Percentiles rank a stretch among this genome's conserved stretches.
phyloP scores from a whole-genome alignment of 2,113 vertebrate species.

The Porphyrio hochstetteri region DNA sequence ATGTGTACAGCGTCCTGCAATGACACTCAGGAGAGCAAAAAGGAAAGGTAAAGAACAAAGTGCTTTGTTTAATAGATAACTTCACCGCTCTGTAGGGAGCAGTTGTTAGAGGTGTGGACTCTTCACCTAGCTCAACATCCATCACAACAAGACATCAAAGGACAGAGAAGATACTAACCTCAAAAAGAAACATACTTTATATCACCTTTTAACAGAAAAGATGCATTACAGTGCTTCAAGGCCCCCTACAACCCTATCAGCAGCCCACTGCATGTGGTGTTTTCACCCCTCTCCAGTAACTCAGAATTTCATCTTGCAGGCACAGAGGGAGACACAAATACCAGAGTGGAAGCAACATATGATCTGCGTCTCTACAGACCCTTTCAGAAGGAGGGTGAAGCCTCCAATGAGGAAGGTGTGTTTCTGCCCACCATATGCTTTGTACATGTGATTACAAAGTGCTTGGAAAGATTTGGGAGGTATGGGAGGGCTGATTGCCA shows the following conservation, averaged over 20 bases:
- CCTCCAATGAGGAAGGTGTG: neutral
- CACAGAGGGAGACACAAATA: neutral
- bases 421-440: neutral
- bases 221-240: neutral
- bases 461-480: neutral
- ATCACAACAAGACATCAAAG: neutral
- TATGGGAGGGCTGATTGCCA: neutral
- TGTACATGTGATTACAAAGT: neutral
- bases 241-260: neutral
- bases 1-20: neutral
- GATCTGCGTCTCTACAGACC: neutral
- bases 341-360: rapidly evolving
- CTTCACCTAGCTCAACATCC: neutral
- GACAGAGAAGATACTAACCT: neutral
- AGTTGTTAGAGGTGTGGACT: neutral
- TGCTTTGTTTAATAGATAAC: neutral
- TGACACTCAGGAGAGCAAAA: neutral
- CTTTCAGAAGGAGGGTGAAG: neutral
- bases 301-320: neutral
- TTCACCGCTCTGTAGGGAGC: neutral
- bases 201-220: neutral
- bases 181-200: neutral
- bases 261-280: neutral
- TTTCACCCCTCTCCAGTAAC: neutral
- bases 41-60: neutral